Evolutionary conservation across 2,113 vertebrate genomes (phyloP).

Genomic region (Takifugu flavidus): DNA sequence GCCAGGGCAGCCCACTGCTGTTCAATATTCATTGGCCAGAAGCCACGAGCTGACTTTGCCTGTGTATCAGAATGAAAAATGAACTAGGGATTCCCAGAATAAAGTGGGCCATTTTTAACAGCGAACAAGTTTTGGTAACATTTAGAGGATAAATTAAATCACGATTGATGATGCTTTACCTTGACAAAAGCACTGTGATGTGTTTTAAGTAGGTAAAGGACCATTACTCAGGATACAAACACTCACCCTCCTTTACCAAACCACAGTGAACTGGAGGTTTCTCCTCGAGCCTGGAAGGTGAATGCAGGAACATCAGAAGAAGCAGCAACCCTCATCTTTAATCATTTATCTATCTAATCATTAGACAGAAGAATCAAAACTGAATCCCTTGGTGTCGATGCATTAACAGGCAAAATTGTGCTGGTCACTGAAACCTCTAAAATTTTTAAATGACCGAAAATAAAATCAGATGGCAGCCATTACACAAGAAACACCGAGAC

Average conservation of each 20-base stretch:
- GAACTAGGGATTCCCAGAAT: constrained; percentile 31
- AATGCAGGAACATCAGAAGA: constrained; percentile 10
- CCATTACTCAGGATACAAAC: neutral
- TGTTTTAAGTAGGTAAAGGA: neutral
- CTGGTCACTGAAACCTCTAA: neutral
- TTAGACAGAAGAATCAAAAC: neutral
- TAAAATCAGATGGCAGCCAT: constrained; percentile 6
- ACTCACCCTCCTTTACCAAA: constrained; percentile 96
- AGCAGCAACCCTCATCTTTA: neutral
- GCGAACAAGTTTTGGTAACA: constrained; percentile 1
- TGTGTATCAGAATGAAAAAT: constrained; percentile 34
- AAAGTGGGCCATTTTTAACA: constrained; percentile 27
- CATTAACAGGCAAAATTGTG: neutral
- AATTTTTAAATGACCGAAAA: constrained; percentile 8
- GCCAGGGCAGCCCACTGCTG: constrained; percentile 39
- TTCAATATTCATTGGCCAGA: constrained; percentile 51
- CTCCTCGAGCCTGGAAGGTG: constrained; percentile 85
- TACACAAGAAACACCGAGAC: constrained; percentile 7
- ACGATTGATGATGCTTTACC: constrained; percentile 4
- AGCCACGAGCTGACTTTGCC: constrained; percentile 41
- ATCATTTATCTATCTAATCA: constrained; percentile 4
- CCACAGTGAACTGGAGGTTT: constrained; percentile 89
- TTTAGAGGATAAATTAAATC: constrained; percentile 6
- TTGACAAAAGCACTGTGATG: neutral
- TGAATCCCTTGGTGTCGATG: neutral